A percentile compares a stretch with the other conserved stretches of the same genome.
phyloP scores from a whole-genome alignment of 2,113 vertebrate genomes.

The Acrocephalus arundinaceus region DNA sequence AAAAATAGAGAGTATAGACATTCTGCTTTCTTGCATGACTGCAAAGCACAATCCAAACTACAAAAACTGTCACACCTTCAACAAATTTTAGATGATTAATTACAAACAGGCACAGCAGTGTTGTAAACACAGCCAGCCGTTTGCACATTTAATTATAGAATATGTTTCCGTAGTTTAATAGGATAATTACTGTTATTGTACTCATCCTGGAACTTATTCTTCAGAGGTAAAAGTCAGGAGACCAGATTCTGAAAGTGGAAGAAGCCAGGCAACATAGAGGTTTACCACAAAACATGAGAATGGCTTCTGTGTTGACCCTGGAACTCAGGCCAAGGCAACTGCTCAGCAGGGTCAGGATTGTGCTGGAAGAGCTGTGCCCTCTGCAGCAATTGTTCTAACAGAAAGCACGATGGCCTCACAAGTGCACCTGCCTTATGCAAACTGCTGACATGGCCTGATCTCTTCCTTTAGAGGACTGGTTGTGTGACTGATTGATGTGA shows the following conservation, averaged over 20 bases:
- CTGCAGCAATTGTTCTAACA: not conserved
- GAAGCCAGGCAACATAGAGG: not conserved
- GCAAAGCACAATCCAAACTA: not conserved
- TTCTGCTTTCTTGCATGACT: not conserved
- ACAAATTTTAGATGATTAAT: not conserved
- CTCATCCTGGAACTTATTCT: not conserved
- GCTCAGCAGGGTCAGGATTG: not conserved
- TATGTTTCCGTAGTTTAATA: not conserved
- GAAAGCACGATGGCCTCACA: not conserved
- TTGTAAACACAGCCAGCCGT: not conserved
- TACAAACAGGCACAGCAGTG: not conserved
- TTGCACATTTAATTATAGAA: not conserved
- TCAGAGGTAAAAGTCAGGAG: not conserved
- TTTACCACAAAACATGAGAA: not conserved
- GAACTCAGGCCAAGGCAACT: not conserved
- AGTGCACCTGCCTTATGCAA: not conserved
- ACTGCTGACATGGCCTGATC: not conserved
- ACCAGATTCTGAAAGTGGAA: not conserved
- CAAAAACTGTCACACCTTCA: not conserved
- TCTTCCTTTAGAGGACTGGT: not conserved
- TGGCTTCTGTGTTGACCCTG: accelerated
- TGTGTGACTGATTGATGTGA: not conserved
- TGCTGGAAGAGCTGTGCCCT: not conserved
- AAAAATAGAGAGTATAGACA: not conserved
- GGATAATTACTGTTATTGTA: constrained; percentile 10